Conservation (phyloP, 1,140 invertebrate species). For the Trachymyrmex cornetzi region DNA sequence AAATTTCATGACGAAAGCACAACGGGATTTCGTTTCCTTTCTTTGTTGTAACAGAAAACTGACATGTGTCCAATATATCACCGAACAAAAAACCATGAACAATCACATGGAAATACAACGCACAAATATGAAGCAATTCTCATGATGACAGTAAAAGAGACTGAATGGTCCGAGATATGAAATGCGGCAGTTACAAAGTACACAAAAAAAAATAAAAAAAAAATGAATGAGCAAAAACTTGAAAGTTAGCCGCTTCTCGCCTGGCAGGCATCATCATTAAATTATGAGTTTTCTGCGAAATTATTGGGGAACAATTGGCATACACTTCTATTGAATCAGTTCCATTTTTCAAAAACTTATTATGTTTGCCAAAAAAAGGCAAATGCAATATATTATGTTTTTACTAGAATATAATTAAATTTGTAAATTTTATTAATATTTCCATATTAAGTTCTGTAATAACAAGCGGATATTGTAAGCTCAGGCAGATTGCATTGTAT, state of each 20-base stretch:
- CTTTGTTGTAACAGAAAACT: not conserved
- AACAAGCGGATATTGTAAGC: no score
- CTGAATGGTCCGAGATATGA: not conserved
- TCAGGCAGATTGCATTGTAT: no score
- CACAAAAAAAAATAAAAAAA: not conserved
- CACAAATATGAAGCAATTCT: not conserved
- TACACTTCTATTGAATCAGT: not conserved
- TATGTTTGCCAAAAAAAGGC: not conserved
- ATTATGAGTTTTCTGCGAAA: not conserved
- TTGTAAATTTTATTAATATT: no score
- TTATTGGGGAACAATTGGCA: not conserved
- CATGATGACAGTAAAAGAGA: not conserved
- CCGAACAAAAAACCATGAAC: not conserved
- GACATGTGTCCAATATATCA: not conserved
- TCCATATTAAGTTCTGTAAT: no score
- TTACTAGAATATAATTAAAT: no score
- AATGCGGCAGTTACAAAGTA: not conserved
- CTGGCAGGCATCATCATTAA: not conserved
- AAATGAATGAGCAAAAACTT: slow-evolving; percentile 1
- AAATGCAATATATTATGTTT: not conserved
- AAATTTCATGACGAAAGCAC: not conserved
- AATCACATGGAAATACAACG: not conserved
- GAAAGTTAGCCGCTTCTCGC: not conserved
- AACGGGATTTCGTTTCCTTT: not conserved
- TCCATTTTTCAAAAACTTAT: not conserved